Conservation (phyloP, 2,113 vertebrate genomes). For the Triplophysa rosa region DNA sequence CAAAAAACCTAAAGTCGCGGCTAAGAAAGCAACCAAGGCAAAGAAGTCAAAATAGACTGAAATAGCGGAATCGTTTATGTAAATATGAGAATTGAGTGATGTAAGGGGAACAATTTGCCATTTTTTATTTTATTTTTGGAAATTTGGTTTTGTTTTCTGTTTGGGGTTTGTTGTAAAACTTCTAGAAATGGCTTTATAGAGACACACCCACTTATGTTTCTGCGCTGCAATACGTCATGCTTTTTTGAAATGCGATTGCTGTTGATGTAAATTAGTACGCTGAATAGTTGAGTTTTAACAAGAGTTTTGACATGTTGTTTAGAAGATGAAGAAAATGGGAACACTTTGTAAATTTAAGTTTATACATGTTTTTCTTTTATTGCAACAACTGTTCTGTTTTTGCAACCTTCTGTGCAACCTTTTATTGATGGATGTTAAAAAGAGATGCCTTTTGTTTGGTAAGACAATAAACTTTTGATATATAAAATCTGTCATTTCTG, state of each 20-base stretch:
- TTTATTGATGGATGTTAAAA: background rate
- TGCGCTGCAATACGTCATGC: background rate
- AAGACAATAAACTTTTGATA: no score
- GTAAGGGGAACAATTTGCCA: background rate
- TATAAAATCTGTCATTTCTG: no score
- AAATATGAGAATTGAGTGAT: background rate
- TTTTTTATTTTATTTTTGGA: background rate
- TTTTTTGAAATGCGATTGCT: background rate
- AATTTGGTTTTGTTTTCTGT: background rate
- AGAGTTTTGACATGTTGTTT: background rate
- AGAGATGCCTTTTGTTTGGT: background rate
- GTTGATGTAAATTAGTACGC: background rate
- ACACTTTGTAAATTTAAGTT: background rate
- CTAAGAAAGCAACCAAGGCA: slow-evolving; percentile 77
- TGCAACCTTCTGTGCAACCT: background rate
- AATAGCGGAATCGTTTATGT: background rate
- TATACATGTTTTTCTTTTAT: background rate
- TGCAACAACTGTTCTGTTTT: background rate
- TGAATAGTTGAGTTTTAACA: background rate
- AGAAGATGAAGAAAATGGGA: background rate
- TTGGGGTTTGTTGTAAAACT: background rate
- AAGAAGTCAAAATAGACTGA: slow-evolving; percentile 64
- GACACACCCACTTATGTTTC: slow-evolving; percentile 24
- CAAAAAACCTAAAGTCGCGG: slow-evolving; percentile 65
- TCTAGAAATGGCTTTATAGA: background rate